These are phyloP conservation scores for Champsocephalus esox DNA, from an alignment of 2,797 vertebrate genomes.

Conservation along the genomic window DNA sequence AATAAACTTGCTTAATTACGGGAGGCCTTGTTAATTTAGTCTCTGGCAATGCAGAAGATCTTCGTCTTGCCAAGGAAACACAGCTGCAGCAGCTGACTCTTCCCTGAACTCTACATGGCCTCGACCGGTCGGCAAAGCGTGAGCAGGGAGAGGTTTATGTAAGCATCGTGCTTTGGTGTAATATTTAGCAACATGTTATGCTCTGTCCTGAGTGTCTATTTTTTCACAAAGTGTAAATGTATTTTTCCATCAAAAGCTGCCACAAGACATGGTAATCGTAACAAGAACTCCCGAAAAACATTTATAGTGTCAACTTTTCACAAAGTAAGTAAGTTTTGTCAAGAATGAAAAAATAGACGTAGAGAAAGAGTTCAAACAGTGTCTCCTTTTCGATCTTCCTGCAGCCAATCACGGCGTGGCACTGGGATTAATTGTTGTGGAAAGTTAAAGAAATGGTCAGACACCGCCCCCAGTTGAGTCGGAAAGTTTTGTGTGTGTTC, in stretches of 20 bases:
- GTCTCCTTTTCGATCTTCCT: neutral
- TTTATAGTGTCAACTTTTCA: neutral
- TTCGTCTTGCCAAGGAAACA: constrained; percentile 50
- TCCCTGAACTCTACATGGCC: constrained; percentile 58
- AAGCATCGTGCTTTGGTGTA: neutral
- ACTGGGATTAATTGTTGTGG: neutral
- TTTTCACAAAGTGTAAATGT: neutral
- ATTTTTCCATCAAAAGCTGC: neutral
- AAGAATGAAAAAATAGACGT: neutral
- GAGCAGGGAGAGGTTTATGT: constrained; percentile 1
- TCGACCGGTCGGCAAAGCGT: constrained; percentile 30
- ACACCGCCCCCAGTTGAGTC: neutral
- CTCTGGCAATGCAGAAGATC: constrained; percentile 59
- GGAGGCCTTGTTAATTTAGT: constrained; percentile 74
- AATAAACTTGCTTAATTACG: constrained; percentile 78
- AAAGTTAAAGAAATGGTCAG: neutral
- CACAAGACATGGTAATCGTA: neutral
- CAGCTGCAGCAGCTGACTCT: constrained; percentile 56
- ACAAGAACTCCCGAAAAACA: neutral
- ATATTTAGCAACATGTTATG: constrained; percentile 5
- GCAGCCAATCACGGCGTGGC: neutral
- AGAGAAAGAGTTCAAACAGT: neutral
- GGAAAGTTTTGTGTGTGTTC: neutral
- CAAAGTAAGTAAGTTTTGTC: neutral
- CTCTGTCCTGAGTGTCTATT: neutral